phyloP scores from a whole-genome alignment of 1,140 invertebrate genomes.

The Meloidogyne chitwoodi region DNA sequence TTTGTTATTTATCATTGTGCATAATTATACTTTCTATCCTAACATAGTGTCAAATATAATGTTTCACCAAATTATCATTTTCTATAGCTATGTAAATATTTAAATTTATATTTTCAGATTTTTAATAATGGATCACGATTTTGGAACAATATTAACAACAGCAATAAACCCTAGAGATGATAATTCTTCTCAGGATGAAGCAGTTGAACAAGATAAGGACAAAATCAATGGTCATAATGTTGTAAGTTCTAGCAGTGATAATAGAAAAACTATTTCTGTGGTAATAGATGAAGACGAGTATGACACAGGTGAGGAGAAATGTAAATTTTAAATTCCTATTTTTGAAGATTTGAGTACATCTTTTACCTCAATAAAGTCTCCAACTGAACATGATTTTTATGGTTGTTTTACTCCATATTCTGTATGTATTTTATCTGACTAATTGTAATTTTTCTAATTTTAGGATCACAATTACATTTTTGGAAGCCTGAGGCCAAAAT shows the following conservation, averaged over 20 bases:
- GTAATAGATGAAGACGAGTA: slow-evolving; percentile 16
- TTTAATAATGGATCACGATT: slow-evolving; percentile 11
- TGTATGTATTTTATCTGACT: not conserved
- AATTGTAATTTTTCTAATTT: not conserved
- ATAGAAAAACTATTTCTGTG: slow-evolving; percentile 6
- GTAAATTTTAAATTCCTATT: not conserved
- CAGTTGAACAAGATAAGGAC: slow-evolving; percentile 2
- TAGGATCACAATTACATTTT: slow-evolving; percentile 9
- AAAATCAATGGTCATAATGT: not conserved
- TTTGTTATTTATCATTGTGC: no score
- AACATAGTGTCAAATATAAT: no score
- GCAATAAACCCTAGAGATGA: not conserved
- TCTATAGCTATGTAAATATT: no score
- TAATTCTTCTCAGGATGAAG: not conserved
- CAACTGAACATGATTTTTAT: not conserved
- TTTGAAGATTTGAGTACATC: not conserved
- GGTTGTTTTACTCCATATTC: not conserved
- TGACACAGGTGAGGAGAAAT: not conserved
- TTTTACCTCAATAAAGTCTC: not conserved
- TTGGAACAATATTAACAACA: not conserved
- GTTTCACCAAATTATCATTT: no score
- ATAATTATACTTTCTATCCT: no score
- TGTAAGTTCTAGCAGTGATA: not conserved
- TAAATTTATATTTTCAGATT: not conserved
- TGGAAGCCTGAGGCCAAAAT: not conserved